phyloP scores from a whole-genome alignment of 2,113 vertebrate genomes.

The Neotoma lepida region DNA sequence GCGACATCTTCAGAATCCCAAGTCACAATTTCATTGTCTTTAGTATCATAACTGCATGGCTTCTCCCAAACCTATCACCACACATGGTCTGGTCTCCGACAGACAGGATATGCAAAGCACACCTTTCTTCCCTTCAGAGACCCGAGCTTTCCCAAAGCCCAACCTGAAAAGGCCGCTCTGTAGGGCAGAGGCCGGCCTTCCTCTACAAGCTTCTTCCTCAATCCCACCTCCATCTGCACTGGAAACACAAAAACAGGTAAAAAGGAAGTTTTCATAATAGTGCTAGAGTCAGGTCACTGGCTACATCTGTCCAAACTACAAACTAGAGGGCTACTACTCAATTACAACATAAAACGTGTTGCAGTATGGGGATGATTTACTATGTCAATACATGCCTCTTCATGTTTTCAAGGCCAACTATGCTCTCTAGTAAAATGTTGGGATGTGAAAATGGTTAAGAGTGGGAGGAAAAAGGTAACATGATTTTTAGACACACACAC shows the following conservation, averaged over 20 bases:
- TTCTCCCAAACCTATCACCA: slow-evolving; percentile 60
- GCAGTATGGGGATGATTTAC: neutral
- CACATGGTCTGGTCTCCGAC: slow-evolving; percentile 39
- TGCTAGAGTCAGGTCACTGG: slow-evolving; percentile 49
- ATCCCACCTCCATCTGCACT: slow-evolving; percentile 46
- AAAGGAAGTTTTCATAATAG: slow-evolving; percentile 44
- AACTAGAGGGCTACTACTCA: slow-evolving; percentile 49
- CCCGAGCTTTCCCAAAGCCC: slow-evolving; percentile 60
- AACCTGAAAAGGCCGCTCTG: slow-evolving; percentile 28
- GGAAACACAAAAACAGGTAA: slow-evolving; percentile 30
- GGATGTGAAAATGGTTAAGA: slow-evolving; percentile 65
- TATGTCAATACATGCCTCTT: slow-evolving; percentile 51
- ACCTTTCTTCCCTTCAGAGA: slow-evolving; percentile 45
- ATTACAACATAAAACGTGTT: slow-evolving; percentile 48
- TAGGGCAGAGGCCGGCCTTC: slow-evolving; percentile 25
- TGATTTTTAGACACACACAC: slow-evolving; percentile 71
- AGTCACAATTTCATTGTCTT: slow-evolving; percentile 75
- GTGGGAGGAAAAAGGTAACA: slow-evolving; percentile 62
- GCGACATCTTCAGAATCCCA: slow-evolving; percentile 68
- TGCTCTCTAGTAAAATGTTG: slow-evolving; percentile 59
- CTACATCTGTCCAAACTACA: slow-evolving; percentile 45
- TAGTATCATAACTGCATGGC: slow-evolving; percentile 54
- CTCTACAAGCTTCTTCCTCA: slow-evolving; percentile 47
- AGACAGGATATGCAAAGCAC: slow-evolving; percentile 26
- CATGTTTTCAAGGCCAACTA: slow-evolving; percentile 62